Evolutionary conservation across 2,113 vertebrate genomes (phyloP).

Genomic region (Turnix velox): DNA sequence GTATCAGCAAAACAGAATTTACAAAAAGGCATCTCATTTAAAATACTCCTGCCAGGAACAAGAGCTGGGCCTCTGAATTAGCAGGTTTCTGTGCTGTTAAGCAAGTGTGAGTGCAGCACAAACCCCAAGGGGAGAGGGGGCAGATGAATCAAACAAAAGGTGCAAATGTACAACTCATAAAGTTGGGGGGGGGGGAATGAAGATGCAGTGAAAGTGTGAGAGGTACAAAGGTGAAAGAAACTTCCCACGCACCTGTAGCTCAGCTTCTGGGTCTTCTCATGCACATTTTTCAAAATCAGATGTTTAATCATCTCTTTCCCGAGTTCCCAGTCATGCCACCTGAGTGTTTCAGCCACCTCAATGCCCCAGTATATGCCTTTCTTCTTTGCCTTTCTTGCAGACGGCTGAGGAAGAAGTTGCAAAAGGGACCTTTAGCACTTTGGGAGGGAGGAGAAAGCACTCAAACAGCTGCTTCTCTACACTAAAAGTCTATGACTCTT

Average conservation of each 20-base stretch:
- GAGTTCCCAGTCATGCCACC: slow-evolving; percentile 85
- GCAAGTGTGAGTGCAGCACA: neutral
- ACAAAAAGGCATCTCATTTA: neutral
- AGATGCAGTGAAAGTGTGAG: neutral
- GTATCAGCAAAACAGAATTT: slow-evolving; percentile 48
- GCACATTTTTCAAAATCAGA: slow-evolving; percentile 83
- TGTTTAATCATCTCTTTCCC: slow-evolving; percentile 80
- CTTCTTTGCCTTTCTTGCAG: slow-evolving; percentile 1
- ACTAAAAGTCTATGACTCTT: neutral
- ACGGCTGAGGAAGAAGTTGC: neutral
- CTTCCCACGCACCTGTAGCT: slow-evolving; percentile 76
- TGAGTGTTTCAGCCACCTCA: slow-evolving; percentile 77
- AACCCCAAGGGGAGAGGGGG: neutral
- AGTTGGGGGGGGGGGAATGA: neutral
- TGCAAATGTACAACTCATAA: neutral
- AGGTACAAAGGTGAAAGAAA: neutral
- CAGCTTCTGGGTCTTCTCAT: slow-evolving; percentile 82
- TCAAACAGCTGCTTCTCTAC: neutral
- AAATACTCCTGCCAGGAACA: neutral
- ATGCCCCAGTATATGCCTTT: slow-evolving; percentile 79
- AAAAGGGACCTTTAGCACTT: neutral
- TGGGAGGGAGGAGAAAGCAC: neutral
- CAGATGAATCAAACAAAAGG: neutral
- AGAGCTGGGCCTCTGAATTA: neutral
- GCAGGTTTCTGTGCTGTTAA: neutral